Base-by-base conservation (phyloP, 2,888 invertebrate genomes). In the Acleris sparsana region DNA sequence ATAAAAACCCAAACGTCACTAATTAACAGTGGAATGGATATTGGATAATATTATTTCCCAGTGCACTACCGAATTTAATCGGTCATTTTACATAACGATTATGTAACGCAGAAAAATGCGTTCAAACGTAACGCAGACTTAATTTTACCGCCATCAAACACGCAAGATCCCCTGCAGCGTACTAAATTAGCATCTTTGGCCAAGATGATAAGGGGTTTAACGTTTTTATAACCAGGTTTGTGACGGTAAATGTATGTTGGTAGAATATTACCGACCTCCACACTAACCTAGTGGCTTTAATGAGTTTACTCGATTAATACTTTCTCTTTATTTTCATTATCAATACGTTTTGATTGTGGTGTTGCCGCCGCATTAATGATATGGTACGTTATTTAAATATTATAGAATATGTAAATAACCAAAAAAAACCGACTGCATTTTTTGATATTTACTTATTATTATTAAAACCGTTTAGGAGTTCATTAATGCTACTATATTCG, bases 261-360 rank as follows among this genome's bases (percentile, higher is more conserved):
- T 25, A 18, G 18, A 43, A 9, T 11, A 17, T 49, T 49, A 22
- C 52, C 53, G 33, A 52, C 44, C 17, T 48, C 13, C 46, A 4
- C 20, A 22, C n/a, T 22, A 25, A 43, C 16, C 17, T 46, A 25
- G 5, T 57, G 4, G 29, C 29, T 63, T 43, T 18, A 55, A 44
- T 51, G 48, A 55, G 22, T 56, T 62, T 48, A 33, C 13, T 49
- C 62, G 48, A 55, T 39, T 49, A 39, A 55, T 63, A 56, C 56
- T 56, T 63, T 56, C 62, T 25, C 25, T 63, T 63, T 56, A 56
- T 16, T 55, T 56, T 20, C 53, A 55, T 29, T 53, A 44, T 46
- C 18, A 53, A 48, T 62, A 53, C 9, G 53, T 1, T 46, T 11
- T 53, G 61, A 46, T 46, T 48, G 11, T 29, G 11, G 13, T 46